Evolutionary conservation across 2,797 vertebrate species (phyloP).

Genomic region (Amblyraja radiata): DNA sequence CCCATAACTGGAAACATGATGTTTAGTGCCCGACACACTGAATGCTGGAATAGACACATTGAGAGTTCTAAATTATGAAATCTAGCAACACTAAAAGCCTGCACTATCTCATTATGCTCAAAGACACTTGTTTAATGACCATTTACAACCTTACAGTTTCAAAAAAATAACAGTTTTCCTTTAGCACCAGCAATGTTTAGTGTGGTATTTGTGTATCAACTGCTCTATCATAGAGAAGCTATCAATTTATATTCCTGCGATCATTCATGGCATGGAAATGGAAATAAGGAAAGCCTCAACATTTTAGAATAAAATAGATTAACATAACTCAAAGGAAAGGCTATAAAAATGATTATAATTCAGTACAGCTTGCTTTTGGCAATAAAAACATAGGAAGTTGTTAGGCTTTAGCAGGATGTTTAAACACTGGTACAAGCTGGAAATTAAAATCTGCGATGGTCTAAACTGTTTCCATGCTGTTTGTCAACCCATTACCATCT

Average conservation of each 20-base stretch:
- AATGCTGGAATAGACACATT: neutral
- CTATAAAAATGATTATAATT: neutral
- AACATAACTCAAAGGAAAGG: neutral
- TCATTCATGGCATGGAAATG: neutral
- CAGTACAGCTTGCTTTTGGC: neutral
- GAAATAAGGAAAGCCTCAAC: neutral
- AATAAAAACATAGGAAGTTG: neutral
- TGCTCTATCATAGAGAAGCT: neutral
- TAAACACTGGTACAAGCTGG: neutral
- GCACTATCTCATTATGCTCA: neutral
- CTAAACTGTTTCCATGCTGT: neutral
- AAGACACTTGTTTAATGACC: neutral
- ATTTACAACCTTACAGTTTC: neutral
- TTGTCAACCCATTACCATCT: neutral
- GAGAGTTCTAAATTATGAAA: neutral
- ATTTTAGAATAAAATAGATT: neutral
- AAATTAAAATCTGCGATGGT: neutral
- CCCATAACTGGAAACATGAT: too few species aligned
- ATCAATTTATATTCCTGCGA: neutral
- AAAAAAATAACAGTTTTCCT: neutral
- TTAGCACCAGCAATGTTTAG: neutral
- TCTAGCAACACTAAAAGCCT: neutral
- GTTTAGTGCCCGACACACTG: neutral
- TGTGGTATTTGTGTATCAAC: neutral
- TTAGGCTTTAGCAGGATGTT: neutral